A percentile compares a stretch with the other conserved stretches of the same genome.
Evolutionary conservation across 2,888 invertebrate species (phyloP).

Genomic region (Epinotia bilunana): DNA sequence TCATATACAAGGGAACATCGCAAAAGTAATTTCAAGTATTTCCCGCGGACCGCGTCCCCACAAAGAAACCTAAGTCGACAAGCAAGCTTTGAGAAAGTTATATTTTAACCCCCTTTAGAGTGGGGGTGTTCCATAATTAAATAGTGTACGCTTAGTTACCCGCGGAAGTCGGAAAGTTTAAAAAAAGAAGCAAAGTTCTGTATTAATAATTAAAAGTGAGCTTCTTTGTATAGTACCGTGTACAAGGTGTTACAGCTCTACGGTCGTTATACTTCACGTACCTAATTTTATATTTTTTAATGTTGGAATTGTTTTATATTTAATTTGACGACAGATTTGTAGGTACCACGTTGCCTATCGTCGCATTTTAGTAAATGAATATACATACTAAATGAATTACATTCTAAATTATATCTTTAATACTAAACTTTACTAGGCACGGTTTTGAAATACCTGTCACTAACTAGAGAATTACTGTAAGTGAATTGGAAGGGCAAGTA

Average conservation of each 20-base stretch:
- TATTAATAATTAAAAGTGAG: constrained; percentile 35
- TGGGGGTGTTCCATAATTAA: constrained; percentile 68
- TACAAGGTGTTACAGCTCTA: no score
- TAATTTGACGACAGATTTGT: no score
- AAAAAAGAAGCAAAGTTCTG: constrained; percentile 26
- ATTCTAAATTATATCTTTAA: no score
- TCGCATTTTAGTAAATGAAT: no score
- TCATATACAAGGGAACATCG: constrained; percentile 11
- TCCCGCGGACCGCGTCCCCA: constrained; percentile 45
- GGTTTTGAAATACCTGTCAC: not conserved
- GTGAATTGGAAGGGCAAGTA: not conserved
- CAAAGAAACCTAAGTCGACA: constrained; percentile 45
- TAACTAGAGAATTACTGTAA: not conserved
- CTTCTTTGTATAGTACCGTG: not conserved
- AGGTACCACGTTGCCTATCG: no score
- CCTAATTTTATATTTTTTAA: no score
- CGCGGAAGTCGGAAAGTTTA: constrained; percentile 59
- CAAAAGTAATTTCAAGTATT: constrained; percentile 42
- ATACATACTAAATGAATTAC: no score
- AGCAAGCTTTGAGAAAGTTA: constrained; percentile 61
- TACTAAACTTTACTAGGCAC: no score
- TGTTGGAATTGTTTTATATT: no score
- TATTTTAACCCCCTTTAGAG: constrained; percentile 53
- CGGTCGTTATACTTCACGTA: no score
- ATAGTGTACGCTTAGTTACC: constrained; percentile 75